Evolutionary conservation across 2,888 invertebrate species (phyloP).

Genomic region (Hydraecia micacea): DNA sequence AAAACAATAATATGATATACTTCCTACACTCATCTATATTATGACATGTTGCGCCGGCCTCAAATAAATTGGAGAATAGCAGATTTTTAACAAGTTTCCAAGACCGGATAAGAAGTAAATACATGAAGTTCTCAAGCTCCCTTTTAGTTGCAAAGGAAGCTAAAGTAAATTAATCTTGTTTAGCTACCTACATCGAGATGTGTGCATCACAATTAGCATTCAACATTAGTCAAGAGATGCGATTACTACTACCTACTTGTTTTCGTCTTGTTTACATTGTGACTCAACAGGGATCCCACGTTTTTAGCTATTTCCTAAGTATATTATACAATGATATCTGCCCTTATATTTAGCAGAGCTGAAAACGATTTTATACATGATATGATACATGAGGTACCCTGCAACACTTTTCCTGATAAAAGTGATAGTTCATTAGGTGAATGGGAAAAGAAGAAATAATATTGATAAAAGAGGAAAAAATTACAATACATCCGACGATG

Average conservation of each 20-base stretch:
- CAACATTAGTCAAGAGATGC: constrained; percentile 35
- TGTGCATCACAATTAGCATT: constrained; percentile 54
- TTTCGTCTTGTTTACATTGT: constrained; percentile 51
- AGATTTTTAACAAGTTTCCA: not conserved
- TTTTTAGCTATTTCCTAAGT: constrained; percentile 6
- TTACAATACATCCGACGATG: not conserved
- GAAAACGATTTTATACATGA: not conserved
- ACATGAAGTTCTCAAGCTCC: not conserved
- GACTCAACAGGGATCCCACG: constrained; percentile 53
- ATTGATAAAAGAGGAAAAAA: not conserved
- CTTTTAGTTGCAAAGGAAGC: not conserved
- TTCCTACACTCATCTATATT: too few species aligned
- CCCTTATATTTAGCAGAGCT: too few species aligned
- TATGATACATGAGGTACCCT: not conserved
- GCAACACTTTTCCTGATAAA: not conserved
- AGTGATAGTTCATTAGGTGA: not conserved
- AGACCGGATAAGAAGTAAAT: not conserved
- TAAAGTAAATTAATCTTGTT: constrained; percentile 28
- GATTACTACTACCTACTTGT: constrained; percentile 40
- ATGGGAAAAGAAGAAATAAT: not conserved
- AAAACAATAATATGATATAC: too few species aligned
- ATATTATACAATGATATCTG: not conserved
- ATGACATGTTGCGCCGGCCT: too few species aligned
- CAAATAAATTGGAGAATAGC: not conserved
- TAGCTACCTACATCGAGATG: constrained; percentile 22